phyloP scores from a whole-genome alignment of 2,797 vertebrate genomes.

The Sebastes flavidus region DNA sequence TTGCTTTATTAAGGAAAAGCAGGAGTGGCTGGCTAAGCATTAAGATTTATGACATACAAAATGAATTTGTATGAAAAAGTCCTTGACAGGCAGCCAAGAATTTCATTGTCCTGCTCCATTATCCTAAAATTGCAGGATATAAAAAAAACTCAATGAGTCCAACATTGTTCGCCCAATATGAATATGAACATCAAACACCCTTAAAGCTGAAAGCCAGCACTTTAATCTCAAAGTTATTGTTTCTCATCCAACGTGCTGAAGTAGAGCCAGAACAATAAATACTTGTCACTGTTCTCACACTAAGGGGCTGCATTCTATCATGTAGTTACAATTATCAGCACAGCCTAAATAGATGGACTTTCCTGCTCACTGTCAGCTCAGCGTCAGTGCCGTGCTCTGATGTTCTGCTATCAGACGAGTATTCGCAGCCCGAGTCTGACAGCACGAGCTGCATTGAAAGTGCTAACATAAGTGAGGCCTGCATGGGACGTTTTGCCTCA shows the following conservation, averaged over 20 bases:
- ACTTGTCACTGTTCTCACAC: neutral
- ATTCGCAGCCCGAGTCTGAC: neutral
- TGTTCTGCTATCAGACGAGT: slow-evolving; percentile 33
- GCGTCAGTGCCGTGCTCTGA: slow-evolving; percentile 9
- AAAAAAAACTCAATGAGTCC: neutral
- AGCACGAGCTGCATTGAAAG: slow-evolving; percentile 23
- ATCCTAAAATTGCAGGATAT: neutral
- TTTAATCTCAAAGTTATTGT: neutral
- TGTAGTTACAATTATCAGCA: neutral
- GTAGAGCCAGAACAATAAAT: neutral
- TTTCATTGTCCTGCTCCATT: neutral
- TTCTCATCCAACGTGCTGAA: neutral
- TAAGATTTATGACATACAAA: neutral
- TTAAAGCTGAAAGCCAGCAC: neutral
- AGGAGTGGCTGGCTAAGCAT: neutral
- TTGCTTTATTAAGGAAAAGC: neutral
- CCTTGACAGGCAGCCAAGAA: neutral
- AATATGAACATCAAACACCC: neutral
- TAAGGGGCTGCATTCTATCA: neutral
- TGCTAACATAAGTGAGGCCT: neutral
- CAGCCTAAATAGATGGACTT: slow-evolving; percentile 10
- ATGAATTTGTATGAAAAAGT: neutral
- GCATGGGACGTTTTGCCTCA: neutral
- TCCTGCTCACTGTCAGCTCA: slow-evolving; percentile 21
- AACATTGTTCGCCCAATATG: neutral